phyloP scores from a whole-genome alignment of 2,797 vertebrate genomes.

The Parauchenoglanis ngamensis region DNA sequence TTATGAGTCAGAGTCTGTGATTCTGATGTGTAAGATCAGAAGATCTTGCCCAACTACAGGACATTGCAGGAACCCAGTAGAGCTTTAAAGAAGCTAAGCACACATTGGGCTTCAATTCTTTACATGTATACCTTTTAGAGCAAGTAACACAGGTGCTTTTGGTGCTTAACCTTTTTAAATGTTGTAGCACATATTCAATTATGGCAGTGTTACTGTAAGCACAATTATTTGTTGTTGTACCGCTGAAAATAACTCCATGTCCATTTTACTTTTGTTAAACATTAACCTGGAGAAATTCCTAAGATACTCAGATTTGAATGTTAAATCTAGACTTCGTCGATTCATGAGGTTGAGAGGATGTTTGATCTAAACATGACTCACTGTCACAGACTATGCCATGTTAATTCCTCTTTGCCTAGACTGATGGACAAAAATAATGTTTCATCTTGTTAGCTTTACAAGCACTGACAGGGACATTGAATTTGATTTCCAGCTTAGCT shows the following conservation, averaged over 20 bases:
- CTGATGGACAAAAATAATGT: background rate
- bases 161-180: background rate
- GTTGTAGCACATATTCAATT: background rate
- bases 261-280: background rate
- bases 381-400: background rate
- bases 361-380: background rate
- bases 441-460: background rate
- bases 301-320: background rate
- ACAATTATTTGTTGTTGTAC: background rate
- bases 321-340: background rate
- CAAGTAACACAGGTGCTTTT: background rate
- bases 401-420: background rate
- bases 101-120: background rate
- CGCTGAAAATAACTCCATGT: background rate
- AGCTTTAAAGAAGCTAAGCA: slow-evolving; percentile 5
- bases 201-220: background rate
- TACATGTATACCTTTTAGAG: background rate
- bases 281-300: background rate
- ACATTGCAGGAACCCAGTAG: slow-evolving; percentile 21
- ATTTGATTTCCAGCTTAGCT: background rate
- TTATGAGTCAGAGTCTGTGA: slow-evolving; percentile 52
- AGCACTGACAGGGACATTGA: background rate
- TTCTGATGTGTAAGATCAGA: slow-evolving; percentile 43
- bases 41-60: slow-evolving; percentile 24
- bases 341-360: background rate